Base-by-base conservation (phyloP, 2,797 vertebrate genomes). In the Mormyrops boulengeri region DNA sequence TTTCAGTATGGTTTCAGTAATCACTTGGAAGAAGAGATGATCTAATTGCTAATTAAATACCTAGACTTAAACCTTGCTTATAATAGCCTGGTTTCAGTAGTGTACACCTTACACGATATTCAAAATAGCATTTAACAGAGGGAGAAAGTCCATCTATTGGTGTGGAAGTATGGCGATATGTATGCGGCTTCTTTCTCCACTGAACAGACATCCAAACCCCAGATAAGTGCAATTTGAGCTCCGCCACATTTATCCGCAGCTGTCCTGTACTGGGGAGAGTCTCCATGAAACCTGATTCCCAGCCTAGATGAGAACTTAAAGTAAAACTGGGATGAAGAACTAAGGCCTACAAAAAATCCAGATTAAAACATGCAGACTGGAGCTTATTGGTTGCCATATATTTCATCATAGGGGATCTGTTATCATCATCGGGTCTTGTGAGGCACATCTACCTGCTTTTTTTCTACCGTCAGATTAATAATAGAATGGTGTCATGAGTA, bases 251-350 rank as follows among this genome's bases (percentile, higher is more conserved):
- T 92, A 88, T 69, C 60, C 88, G 91, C 90, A 93, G 92, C 91
- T 92, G 91, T 91, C 90, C 91, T 50, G 87, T 90, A 89, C 85
- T 62, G 66, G 86, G 85, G 47, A 69, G 38, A n/a, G 38, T 49
- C 38, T 7, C 86, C 17, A 49, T 52, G 92, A 91, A 91, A 93
- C 88, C 90, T 89, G 92, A 93, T 91, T 90, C 85, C 52, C 11
- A 77, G 62, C 52, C 90, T 89, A 91, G 69, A 91, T 73, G 60
- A 90, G 89, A 34, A 88, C 49, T 85, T 55, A 89, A 77, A 88
- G 89, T 88, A 90, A 87, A 55, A 87, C 88, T 89, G 41, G 85
- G 88, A 89, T 57, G 91, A 49, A 89, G 38, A 47, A 85, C 26
- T 22, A 22, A 22, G 60, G 34, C 60, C 47, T 30, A 87, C 7